Evolutionary conservation across 2,888 invertebrate genomes (phyloP).

Genomic region (Scrobipalpa atriplicella): DNA sequence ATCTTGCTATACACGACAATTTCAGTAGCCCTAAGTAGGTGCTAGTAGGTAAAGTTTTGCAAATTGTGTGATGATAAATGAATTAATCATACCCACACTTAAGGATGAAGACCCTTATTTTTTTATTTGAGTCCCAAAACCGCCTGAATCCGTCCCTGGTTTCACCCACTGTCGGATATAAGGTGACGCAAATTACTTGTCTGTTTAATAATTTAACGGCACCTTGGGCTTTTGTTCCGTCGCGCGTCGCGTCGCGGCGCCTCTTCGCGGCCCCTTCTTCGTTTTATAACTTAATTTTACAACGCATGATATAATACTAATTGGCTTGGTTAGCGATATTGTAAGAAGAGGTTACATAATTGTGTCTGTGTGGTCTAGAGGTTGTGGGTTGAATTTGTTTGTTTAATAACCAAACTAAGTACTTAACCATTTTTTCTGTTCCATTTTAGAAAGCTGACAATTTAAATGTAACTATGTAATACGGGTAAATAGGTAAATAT

Average conservation of each 20-base stretch:
- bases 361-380: neutral
- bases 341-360: neutral
- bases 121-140: too few species aligned
- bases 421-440: too few species aligned
- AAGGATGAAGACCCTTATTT: too few species aligned
- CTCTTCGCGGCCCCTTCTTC: conserved; percentile 8
- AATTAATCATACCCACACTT: too few species aligned
- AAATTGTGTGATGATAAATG: too few species aligned
- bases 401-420: too few species aligned
- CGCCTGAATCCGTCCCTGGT: neutral
- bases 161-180: conserved; percentile 40
- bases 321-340: conserved; percentile 7
- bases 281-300: conserved; percentile 12
- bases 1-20: too few species aligned
- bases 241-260: neutral
- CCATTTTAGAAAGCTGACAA: too few species aligned
- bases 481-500: too few species aligned
- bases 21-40: too few species aligned
- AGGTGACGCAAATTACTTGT: conserved; percentile 59
- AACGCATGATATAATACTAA: conserved; percentile 6
- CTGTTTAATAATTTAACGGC: conserved; percentile 57
- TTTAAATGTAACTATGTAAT: too few species aligned
- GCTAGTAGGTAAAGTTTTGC: too few species aligned
- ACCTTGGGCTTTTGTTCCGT: conserved; percentile 42
- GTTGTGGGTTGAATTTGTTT: neutral